These are phyloP conservation scores for Andrena dorsata DNA, from an alignment of 2,888 invertebrate species.

Conservation along the genomic window DNA sequence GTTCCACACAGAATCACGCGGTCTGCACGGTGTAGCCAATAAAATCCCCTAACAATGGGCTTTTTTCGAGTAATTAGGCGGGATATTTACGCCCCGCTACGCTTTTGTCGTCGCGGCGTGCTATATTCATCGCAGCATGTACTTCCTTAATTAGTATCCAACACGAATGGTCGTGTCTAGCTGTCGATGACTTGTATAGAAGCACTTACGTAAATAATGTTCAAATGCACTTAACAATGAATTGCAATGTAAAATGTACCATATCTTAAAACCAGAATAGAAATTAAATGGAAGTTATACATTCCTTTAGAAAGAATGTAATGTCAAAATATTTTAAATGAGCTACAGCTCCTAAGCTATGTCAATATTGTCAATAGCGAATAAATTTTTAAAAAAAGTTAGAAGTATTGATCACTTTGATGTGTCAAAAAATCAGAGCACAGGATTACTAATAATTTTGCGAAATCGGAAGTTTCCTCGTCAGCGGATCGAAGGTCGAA, in stretches of 20 bases:
- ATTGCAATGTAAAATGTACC: no score
- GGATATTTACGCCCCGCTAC: slow-evolving; percentile 47
- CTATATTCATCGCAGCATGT: slow-evolving; percentile 48
- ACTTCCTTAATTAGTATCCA: slow-evolving; percentile 53
- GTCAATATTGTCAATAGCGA: no score
- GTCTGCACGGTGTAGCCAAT: slow-evolving; percentile 6
- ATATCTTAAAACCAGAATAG: no score
- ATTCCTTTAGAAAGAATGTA: no score
- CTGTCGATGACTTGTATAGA: neutral
- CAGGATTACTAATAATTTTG: neutral
- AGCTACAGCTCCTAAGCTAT: no score
- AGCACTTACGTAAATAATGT: no score
- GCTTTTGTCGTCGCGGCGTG: slow-evolving; percentile 42
- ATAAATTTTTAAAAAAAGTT: no score
- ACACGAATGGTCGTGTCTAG: slow-evolving; percentile 9
- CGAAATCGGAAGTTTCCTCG: slow-evolving; percentile 15
- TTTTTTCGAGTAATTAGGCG: slow-evolving; percentile 41
- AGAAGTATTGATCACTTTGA: no score
- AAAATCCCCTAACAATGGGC: slow-evolving; percentile 37
- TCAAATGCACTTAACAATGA: no score
- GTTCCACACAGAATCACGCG: slow-evolving; percentile 1
- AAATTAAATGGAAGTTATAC: no score
- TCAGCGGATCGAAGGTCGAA: slow-evolving; percentile 37
- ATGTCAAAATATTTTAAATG: no score
- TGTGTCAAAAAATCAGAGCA: no score